Evolutionary conservation across 1,140 invertebrate species (phyloP).

Genomic region (Oreohelix idahoensis): DNA sequence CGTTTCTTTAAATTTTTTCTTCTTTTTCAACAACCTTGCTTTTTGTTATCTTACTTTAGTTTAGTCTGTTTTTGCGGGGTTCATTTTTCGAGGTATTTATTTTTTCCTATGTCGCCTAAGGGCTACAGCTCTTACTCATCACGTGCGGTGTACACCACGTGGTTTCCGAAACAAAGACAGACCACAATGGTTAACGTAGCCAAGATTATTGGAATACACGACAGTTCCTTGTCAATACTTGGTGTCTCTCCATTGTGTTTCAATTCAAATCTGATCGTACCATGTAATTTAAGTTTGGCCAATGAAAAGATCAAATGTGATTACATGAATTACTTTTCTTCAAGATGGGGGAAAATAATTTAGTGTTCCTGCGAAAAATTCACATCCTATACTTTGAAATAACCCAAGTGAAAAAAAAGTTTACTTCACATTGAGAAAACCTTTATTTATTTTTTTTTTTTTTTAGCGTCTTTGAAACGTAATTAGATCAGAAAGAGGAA

Average conservation of each 20-base stretch:
- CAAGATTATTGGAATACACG: neutral
- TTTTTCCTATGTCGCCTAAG: too few species aligned
- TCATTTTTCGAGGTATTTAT: too few species aligned
- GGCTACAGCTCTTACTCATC: neutral
- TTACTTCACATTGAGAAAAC: too few species aligned
- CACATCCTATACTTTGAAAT: too few species aligned
- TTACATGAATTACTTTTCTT: neutral
- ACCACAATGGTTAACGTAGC: neutral
- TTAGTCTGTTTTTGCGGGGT: too few species aligned
- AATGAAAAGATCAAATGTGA: neutral
- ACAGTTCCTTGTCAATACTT: neutral
- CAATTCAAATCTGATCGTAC: neutral
- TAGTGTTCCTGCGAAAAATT: neutral
- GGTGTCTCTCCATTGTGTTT: neutral
- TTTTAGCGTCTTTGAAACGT: too few species aligned
- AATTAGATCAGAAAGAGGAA: too few species aligned
- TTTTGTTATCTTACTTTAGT: too few species aligned
- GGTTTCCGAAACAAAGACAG: neutral
- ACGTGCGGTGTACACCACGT: neutral
- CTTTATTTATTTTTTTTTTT: too few species aligned
- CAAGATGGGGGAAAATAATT: neutral
- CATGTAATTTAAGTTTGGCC: neutral
- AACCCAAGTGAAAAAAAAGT: too few species aligned
- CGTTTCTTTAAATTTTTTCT: too few species aligned
- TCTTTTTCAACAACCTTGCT: too few species aligned